A percentile compares a stretch with the other conserved stretches of the same genome.
Evolutionary conservation across 2,797 vertebrate species (phyloP).

Genomic region (Labroides dimidiatus): DNA sequence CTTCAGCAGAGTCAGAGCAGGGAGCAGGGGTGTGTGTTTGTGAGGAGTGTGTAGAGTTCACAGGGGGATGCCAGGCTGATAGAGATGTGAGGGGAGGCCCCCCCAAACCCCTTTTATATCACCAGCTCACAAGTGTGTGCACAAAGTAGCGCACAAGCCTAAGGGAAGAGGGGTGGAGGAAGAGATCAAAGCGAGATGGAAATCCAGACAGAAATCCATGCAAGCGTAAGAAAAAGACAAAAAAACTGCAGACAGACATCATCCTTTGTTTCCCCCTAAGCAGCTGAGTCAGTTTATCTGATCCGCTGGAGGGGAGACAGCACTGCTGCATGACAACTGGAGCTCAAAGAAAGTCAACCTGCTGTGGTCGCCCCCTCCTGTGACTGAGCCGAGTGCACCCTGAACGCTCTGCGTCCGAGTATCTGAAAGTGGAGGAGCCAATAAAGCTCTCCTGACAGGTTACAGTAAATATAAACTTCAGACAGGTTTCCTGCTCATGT

Average conservation of each 20-base stretch:
- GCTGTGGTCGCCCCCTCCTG: conserved; percentile 33
- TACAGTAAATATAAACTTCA: conserved; percentile 63
- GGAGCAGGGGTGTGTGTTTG: conserved; percentile 56
- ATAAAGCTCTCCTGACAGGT: conserved; percentile 46
- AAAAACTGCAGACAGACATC: conserved; percentile 44
- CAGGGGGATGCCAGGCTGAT: conserved; percentile 62
- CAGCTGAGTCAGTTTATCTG: conserved; percentile 65
- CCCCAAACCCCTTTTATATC: conserved; percentile 67
- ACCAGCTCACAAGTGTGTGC: conserved; percentile 46
- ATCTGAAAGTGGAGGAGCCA: conserved; percentile 20
- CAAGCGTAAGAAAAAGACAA: conserved; percentile 47
- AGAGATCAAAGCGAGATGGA: conserved; percentile 69
- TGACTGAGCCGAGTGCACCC: conserved; percentile 33
- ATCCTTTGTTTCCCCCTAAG: conserved; percentile 5
- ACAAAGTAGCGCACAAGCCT: conserved; percentile 56
- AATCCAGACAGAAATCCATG: conserved; percentile 61
- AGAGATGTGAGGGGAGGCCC: conserved; percentile 62
- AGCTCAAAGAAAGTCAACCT: conserved; percentile 63
- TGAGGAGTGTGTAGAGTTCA: conserved; percentile 59
- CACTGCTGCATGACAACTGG: conserved; percentile 50
- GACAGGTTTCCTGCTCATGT: conserved; percentile 40
- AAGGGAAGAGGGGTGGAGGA: conserved; percentile 1
- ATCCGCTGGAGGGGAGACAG: conserved; percentile 45
- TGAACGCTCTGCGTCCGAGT: conserved; percentile 36
- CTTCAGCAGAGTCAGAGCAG: conserved; percentile 58